Evolutionary conservation across 2,888 invertebrate species (phyloP), one percentile per base, ranked within the genome.

Genomic region (Diabrotica balteata): DNA sequence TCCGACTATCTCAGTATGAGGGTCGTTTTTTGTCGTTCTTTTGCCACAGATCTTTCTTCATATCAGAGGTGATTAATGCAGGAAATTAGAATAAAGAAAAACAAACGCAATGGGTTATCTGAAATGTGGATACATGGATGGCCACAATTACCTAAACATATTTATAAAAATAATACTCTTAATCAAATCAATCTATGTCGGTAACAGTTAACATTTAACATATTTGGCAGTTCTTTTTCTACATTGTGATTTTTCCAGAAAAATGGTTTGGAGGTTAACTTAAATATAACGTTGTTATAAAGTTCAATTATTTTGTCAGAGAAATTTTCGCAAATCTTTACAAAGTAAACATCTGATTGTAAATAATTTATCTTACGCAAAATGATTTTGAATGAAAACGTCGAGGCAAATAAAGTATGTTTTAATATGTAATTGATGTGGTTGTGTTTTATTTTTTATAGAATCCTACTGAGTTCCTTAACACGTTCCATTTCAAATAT

Each of bases 361-460:
- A 70, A 59, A 67, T 69, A 69, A 66, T 63, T 59, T 63, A 59
- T 60, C 62, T 63, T 63, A 61, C 65, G 64, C 66, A 64, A 52
- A 64, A 63, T 61, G 63, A 64, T 57, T 66, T 69, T 69, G 66
- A 66, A 63, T 46, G 61, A 59, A 53, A 66, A 53, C 65, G 61
- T 65, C 59, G 63, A 59, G 66, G 69, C 59, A 69, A 72, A 72
- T 72, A 72, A 72, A 72, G 60, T 69, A 72, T 69, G 71, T 72
- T 72, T 67, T 72, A 69, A 72, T 66, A 69, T 68, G 55, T 63
- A 57, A 5, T 22, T 46, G 8, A 32, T 32, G 32, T 32, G 32
- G 32, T 32, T 57, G 51, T 62, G 60, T 61, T 67, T 67, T 50
- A 54, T 43, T 47, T 47, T 9, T 9, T 47, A 47, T 47, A 47